Evolutionary conservation across 2,888 invertebrate genomes (phyloP).

Genomic region (Gymnosoma rotundatum): DNA sequence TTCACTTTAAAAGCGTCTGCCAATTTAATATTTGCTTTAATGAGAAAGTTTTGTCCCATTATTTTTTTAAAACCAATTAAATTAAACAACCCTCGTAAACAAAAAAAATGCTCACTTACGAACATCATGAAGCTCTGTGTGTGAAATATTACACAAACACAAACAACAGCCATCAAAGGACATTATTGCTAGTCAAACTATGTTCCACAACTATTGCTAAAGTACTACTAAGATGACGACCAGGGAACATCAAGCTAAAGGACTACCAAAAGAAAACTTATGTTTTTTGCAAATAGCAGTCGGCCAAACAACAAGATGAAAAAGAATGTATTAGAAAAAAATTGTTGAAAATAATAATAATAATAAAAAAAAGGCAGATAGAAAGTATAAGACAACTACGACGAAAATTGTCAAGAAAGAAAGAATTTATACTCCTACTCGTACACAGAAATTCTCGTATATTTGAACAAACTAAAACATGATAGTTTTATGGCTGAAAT

Average conservation of each 20-base stretch:
- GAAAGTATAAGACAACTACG: slow-evolving; percentile 45
- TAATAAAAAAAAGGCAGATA: slow-evolving; percentile 47
- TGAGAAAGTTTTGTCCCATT: no score
- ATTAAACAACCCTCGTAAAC: slow-evolving; percentile 8
- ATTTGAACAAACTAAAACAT: slow-evolving; percentile 57
- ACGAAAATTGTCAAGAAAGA: slow-evolving; percentile 53
- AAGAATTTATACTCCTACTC: slow-evolving; percentile 49
- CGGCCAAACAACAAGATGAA: slow-evolving; percentile 43
- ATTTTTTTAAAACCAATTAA: neutral
- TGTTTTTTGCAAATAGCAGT: slow-evolving; percentile 47
- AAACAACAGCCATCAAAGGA: slow-evolving; percentile 73
- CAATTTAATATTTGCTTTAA: no score
- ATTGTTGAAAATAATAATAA: slow-evolving; percentile 59
- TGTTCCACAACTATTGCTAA: slow-evolving; percentile 40
- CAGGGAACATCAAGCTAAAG: slow-evolving; percentile 45
- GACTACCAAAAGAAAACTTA: slow-evolving; percentile 62
- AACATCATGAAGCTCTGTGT: slow-evolving; percentile 54
- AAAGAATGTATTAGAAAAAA: slow-evolving; percentile 14
- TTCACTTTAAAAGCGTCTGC: no score
- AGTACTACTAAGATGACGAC: slow-evolving; percentile 37
- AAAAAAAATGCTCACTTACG: slow-evolving; percentile 13
- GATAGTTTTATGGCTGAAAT: slow-evolving; percentile 69
- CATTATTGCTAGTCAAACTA: slow-evolving; percentile 72
- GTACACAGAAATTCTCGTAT: slow-evolving; percentile 1
- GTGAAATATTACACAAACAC: slow-evolving; percentile 71